Percentiles rank a stretch among this genome's conserved stretches.
Evolutionary conservation across 2,113 vertebrate species (phyloP).

Genomic region (Limnothrissa miodon): DNA sequence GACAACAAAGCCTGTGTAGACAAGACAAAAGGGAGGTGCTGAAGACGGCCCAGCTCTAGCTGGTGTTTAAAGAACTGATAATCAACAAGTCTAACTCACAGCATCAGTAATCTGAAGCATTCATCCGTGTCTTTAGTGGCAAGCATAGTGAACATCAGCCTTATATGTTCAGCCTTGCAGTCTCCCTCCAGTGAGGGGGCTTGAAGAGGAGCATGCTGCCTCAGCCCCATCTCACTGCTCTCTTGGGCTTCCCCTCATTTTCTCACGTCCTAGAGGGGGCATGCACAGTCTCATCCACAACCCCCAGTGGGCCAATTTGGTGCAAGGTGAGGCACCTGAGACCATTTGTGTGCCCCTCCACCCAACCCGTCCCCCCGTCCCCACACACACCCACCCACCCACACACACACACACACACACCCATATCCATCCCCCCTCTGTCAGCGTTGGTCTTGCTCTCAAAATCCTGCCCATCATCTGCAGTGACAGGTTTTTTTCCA

Average conservation of each 20-base stretch:
- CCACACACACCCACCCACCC: too few relatives aligned
- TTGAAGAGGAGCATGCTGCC: not conserved
- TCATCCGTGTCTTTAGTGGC: not conserved
- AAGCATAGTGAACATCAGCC: not conserved
- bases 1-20: not conserved
- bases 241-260: not conserved
- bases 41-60: not conserved
- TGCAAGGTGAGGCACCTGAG: conserved; percentile 15
- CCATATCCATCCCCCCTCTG: not conserved
- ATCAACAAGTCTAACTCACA: not conserved
- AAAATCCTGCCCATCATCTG: not conserved
- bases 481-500: not conserved
- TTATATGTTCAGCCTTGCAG: not conserved
- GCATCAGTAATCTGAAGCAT: not conserved
- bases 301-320: conserved; percentile 17
- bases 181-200: not conserved
- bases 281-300: not conserved
- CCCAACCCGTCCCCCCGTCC: too few relatives aligned
- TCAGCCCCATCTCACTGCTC: not conserved
- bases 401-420: too few relatives aligned
- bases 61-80: not conserved
- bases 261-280: too few relatives aligned
- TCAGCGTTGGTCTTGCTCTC: not conserved
- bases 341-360: not conserved
- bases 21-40: not conserved